phyloP scores from a whole-genome alignment of 37 sponge, comb jelly and placozoan genomes.

The Chondrilla cf. caribensis region DNA sequence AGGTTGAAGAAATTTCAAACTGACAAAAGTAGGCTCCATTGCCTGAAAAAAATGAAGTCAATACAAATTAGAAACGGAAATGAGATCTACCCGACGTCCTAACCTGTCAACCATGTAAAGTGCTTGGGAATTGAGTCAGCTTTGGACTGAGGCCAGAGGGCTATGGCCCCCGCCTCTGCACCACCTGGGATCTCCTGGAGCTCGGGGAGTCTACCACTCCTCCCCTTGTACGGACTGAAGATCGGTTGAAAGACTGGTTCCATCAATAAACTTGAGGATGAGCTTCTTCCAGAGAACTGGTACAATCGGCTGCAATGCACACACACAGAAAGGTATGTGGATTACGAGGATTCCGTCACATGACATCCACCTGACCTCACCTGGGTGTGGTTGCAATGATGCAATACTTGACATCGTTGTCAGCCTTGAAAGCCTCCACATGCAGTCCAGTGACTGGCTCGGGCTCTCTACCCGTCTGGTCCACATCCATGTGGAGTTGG shows the following conservation, averaged over 20 bases:
- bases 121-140: slow-evolving; percentile 25
- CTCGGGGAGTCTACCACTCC: background rate
- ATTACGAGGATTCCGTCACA: slow-evolving; percentile 7
- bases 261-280: slow-evolving; percentile 2
- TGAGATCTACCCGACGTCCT: too few species aligned
- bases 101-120: slow-evolving; percentile 88
- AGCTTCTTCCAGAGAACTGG: slow-evolving; percentile 19
- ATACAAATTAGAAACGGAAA: background rate
- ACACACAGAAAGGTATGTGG: background rate
- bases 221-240: background rate
- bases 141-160: slow-evolving; percentile 56
- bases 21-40: slow-evolving; percentile 1
- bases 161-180: slow-evolving; percentile 47
- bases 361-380: background rate
- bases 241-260: slow-evolving; percentile 16
- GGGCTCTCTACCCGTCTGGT: slow-evolving; percentile 4
- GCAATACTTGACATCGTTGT: slow-evolving; percentile 36
- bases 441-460: slow-evolving; percentile 54
- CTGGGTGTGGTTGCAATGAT: slow-evolving; percentile 60
- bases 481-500: slow-evolving; percentile 15
- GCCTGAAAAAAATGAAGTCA: background rate
- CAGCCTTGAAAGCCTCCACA: slow-evolving; percentile 18
- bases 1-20: background rate
- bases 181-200: slow-evolving; percentile 76
- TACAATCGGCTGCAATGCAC: slow-evolving; percentile 33